Base-by-base conservation (phyloP, 2,888 invertebrate species). In the Clepsis dumicolana region DNA sequence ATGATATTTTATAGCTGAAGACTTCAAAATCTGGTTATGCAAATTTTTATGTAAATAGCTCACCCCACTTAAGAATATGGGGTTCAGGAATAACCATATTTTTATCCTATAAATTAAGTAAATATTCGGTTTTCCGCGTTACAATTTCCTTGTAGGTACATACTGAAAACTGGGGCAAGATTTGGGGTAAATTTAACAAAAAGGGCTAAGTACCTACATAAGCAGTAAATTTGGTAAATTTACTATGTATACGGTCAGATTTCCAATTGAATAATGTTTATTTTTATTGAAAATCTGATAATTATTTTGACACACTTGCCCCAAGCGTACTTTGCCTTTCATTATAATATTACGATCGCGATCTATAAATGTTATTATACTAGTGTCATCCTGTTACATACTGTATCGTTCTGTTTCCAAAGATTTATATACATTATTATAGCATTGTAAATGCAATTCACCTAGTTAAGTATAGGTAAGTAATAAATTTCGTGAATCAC, bases 401-500 rank as follows among this genome's bases (percentile, higher is more conserved):
- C 14, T 18, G 4, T 16, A 44, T 44, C 18, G 44, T 44, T 44
- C n/a, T n/a, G 8, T 44, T 16, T 7, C 7, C 5, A 21, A 2
- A 54, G 4, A 29, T 29, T 18, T 25, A 41, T 25, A n/a, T 41
- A 24, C 24, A 41, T n/a, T 10, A 4, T n/a, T 25, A 59, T 2
- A 21, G 16, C 48, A 56, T 50, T 50, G 2, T 16, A 57, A 48
- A 29, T 27, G 48, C 35, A 57, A 35, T 50, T 60, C 52, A 53
- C 53, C 18, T 32, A 16, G 16, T 63, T 63, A 54, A 16, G 59
- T 35, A 35, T 4, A n/a, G 38, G n/a, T 38, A 38, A 38, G 38
- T 38, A 14, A 32, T 48, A 35, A 16, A 38, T 44, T 24, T 66
- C 16, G 25, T 57, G 21, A 68, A 68, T 48, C 32, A 59, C 64